Evolutionary conservation across 2,888 invertebrate species (phyloP).

Genomic region (Nebria brevicollis): DNA sequence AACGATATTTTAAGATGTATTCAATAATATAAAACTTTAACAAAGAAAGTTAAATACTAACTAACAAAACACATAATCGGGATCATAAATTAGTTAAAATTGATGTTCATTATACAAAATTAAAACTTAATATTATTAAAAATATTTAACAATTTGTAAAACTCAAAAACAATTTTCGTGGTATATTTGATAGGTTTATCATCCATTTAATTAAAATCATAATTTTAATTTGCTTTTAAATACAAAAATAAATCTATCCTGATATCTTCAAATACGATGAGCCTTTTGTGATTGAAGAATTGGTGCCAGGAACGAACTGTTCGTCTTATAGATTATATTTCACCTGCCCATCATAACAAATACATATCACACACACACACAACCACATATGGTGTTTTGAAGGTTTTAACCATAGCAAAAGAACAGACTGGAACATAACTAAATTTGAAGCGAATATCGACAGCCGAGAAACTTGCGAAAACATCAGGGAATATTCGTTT

Average conservation of each 20-base stretch:
- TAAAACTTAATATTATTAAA: too few species aligned
- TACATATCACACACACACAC: background rate
- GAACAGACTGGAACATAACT: background rate
- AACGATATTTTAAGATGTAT: too few species aligned
- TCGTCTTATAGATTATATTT: slow-evolving; percentile 41
- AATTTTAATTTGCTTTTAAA: background rate
- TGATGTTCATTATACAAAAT: too few species aligned
- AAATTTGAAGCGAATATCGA: background rate
- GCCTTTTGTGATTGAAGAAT: background rate
- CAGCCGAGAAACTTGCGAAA: slow-evolving; percentile 3
- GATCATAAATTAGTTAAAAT: too few species aligned
- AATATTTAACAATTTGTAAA: too few species aligned
- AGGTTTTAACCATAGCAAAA: background rate
- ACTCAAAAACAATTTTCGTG: too few species aligned
- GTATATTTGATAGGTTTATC: too few species aligned
- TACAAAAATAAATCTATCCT: background rate
- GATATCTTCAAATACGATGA: background rate
- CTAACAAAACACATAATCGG: too few species aligned
- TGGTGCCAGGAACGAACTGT: slow-evolving; percentile 37
- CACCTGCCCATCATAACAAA: slow-evolving; percentile 32
- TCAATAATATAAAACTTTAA: too few species aligned
- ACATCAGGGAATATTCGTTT: slow-evolving; percentile 11
- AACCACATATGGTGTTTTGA: background rate
- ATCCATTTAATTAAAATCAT: too few species aligned
- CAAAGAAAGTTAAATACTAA: too few species aligned